Base-by-base conservation (phyloP, 1,140 invertebrate genomes). In the Cardiocondyla obscurior region DNA sequence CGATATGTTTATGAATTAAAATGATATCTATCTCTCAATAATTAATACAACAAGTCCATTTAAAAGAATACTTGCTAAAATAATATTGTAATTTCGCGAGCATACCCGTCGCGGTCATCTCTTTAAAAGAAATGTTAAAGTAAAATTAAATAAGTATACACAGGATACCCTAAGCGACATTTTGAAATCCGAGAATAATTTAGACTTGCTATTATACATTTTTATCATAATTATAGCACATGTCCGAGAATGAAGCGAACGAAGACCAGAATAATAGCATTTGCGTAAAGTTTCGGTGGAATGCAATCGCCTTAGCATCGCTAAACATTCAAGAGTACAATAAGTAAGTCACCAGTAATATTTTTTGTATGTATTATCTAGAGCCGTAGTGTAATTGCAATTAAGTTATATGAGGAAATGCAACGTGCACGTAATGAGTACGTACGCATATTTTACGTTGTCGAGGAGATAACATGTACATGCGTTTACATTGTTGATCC, bases 321-420 rank as follows among this genome's bases (percentile, higher is more conserved):
- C 57, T 64, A 76, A 62, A 76, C 73, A 64, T 76, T 76, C 57
- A 64, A 49, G 73, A 64, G n/a, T 76, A 76, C 42, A 76, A 76
- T 62, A 62, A 76, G 62, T 62, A 62, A 53, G 39, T 39, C 55
- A 72, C 55, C 39, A 74, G 39, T 33, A 44, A 36, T 62, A 76
- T n/a, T 49, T 64, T 8, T 62, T 64, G 42, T 28, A 49, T 28
- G 5, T 76, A 62, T n/a, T 25, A 74, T 33, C n/a, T 76, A 76
- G n/a, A n/a, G 42, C 19, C 14, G 30, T 19, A 51, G 14, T 62
- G 57, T 44, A 49, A 76, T 30, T 70, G 19, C 22, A 22, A 62
- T 62, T 33, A 36, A 62, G 10, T 57, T 30, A n/a, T 53, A 76
- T 3, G 4, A 46, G n/a, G 19, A 49, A 49, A 76, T 5, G 12